Evolutionary conservation across 2,888 invertebrate species (phyloP).

Genomic region (Ophioninae sp.): DNA sequence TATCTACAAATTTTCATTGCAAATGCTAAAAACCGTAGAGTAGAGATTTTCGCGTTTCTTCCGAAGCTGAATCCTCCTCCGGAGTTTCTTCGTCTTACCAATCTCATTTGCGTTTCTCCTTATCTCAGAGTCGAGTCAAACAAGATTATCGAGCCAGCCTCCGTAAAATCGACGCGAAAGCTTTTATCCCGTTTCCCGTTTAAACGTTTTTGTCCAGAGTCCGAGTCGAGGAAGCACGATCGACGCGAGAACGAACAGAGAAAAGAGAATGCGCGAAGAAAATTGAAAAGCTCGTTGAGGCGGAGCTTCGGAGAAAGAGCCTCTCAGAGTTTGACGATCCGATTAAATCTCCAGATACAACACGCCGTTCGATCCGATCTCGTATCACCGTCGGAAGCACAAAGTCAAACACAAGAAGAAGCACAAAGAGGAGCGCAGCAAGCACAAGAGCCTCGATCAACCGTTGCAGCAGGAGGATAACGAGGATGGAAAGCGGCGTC

Average conservation of each 20-base stretch:
- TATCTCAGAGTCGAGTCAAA: no score
- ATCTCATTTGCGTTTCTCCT: no score
- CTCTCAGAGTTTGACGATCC: background rate
- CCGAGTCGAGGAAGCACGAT: no score
- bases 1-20: no score
- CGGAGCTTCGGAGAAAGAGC: background rate
- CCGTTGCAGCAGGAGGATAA: constrained; percentile 40
- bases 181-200: no score
- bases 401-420: constrained; percentile 91
- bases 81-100: no score
- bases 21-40: no score
- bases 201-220: no score
- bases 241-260: background rate
- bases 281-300: background rate
- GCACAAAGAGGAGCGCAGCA: constrained; percentile 86
- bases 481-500: constrained; percentile 1
- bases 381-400: constrained; percentile 83
- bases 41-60: no score
- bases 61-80: no score
- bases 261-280: background rate
- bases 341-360: constrained; percentile 72
- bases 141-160: no score
- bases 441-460: constrained; percentile 75
- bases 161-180: no score
- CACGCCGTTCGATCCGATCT: constrained; percentile 75